Base-by-base conservation (phyloP, 2,113 vertebrate genomes). In the Triplophysa tibetana region DNA sequence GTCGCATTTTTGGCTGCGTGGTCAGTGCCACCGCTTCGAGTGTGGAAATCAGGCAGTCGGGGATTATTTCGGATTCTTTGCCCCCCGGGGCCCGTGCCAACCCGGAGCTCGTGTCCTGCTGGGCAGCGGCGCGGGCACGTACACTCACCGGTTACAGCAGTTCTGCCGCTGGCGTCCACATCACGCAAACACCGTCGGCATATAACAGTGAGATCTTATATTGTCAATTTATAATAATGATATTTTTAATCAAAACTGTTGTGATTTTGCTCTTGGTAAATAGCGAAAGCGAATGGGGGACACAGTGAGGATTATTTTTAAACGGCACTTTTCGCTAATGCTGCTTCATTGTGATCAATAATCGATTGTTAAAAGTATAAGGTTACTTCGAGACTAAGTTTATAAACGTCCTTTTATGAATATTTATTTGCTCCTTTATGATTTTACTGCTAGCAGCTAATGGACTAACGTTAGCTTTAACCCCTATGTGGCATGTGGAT, bases 71-170 rank as follows among this genome's bases (percentile, higher is more conserved):
- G 72, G 21, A n/a, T 58, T 21, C 41, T 82, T 65, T 66, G 41
- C n/a, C 45, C 80, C 81, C 70, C 65, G 10, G 86, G 88, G 87
- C 87, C 89, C 90, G 90, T 89, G 89, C 89, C 90, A 87, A 81
- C 79, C 83, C 83, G 88, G 86, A 86, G 84, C 89, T 89, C 86
- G 82, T 82, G 82, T 87, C 84, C 87, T 85, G 68, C 82, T 86
- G 90, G 90, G 92, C 88, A 92, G 82, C 82, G 88, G 86, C 85
- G 82, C 89, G 89, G 91, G 92, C 91, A 90, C 88, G 79, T 86
- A 78, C 19, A 19, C 23, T 68, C 38, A 8, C 76, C 76, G 76
- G 64, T 19, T 14, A 78, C 33, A n/a, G 65, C 64, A 60, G 65
- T 50, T 21, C 33, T 24, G 33, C 50, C 52, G 50, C 63, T 5